Conservation (phyloP, 2,888 invertebrate species). For the Calameuta pallipes region DNA sequence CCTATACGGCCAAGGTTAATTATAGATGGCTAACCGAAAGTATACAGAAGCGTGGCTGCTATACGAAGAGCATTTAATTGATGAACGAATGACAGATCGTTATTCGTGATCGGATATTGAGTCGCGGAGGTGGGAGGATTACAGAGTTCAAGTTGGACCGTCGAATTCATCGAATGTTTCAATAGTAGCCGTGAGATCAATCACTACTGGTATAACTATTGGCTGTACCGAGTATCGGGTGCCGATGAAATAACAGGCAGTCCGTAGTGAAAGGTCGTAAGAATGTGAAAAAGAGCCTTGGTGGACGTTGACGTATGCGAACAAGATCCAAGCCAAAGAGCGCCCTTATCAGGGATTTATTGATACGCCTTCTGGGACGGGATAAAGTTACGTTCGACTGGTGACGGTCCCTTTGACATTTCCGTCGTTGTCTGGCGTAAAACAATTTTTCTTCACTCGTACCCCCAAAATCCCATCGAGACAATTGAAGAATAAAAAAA, state of each 20-base stretch:
- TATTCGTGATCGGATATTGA: neutral
- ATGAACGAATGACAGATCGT: neutral
- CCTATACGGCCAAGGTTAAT: neutral
- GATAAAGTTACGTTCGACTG: constrained; percentile 1
- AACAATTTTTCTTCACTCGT: neutral
- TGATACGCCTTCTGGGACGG: constrained; percentile 11
- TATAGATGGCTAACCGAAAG: neutral
- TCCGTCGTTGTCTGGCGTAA: neutral
- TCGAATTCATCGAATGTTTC: constrained; percentile 1
- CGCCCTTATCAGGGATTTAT: constrained; percentile 21
- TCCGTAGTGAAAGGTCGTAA: constrained; percentile 2
- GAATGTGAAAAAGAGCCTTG: constrained; percentile 11
- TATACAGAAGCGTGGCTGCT: neutral
- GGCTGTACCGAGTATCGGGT: neutral
- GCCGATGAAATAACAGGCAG: neutral
- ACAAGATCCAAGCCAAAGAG: constrained; percentile 11
- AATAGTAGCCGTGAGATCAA: neutral
- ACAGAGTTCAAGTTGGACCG: neutral
- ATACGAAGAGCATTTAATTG: neutral
- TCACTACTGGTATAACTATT: neutral
- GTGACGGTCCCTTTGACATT: neutral
- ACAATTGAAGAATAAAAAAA: neutral
- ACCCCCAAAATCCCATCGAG: neutral
- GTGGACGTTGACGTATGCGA: constrained; percentile 28
- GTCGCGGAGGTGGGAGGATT: neutral